Evolutionary conservation across 2,113 vertebrate genomes (phyloP).

Genomic region (Brachionichthys hirsutus): DNA sequence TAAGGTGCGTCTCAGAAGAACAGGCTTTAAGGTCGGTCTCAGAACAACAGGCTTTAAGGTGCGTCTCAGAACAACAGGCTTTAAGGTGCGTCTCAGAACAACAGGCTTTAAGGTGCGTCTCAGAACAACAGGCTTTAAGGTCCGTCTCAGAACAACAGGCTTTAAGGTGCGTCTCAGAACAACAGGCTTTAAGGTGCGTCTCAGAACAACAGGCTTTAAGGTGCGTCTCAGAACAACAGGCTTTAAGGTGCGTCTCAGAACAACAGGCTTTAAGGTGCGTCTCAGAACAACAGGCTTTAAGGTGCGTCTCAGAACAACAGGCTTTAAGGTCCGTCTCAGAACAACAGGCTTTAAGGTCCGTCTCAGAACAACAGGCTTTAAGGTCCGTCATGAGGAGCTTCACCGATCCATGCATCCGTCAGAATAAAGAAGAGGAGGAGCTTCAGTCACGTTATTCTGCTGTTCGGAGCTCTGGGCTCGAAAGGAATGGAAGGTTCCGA

Average conservation of each 20-base stretch:
- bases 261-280: conserved; percentile 39
- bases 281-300: conserved; percentile 43
- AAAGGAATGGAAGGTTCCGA: neutral
- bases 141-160: conserved; percentile 37
- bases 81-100: conserved; percentile 35
- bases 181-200: conserved; percentile 38
- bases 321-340: conserved; percentile 32
- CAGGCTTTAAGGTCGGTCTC: conserved; percentile 26
- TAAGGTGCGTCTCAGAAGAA: conserved; percentile 37
- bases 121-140: conserved; percentile 46
- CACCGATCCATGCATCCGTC: neutral
- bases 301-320: conserved; percentile 37
- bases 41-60: conserved; percentile 47
- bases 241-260: conserved; percentile 28
- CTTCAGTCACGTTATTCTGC: neutral
- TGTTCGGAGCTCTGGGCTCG: neutral
- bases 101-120: conserved; percentile 32
- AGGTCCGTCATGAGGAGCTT: too few relatives aligned
- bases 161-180: conserved; percentile 30
- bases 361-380: conserved; percentile 43
- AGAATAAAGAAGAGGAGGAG: conserved; percentile 4
- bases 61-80: conserved; percentile 37
- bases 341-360: conserved; percentile 40
- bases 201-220: conserved; percentile 43
- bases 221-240: conserved; percentile 39